Evolutionary conservation across 92 coral and sea anemone species (phyloP), one percentile per base, ranked within the genome.

Genomic region (Phenganax marumi): DNA sequence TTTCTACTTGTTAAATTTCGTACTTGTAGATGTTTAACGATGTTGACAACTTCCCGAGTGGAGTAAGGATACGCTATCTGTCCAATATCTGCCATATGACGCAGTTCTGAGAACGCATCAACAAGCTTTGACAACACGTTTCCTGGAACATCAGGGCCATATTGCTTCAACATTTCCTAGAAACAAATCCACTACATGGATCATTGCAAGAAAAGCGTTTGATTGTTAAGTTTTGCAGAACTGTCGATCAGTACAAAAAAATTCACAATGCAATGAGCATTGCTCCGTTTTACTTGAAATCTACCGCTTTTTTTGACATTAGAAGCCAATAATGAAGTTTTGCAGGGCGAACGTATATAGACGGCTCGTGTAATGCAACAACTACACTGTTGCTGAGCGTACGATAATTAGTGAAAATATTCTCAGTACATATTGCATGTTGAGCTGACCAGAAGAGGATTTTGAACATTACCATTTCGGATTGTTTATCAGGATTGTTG

Each of bases 391-490:
- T 5, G 43, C 43, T 33, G 5, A 33, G 5, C 43, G 2, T 33
- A 5, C 43, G 43, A 33, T 33, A 33, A 33, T 2, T 33, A 1
- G 43, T 33, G 43, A 33, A 33, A 33, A 33, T 33, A 33, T 33
- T 33, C 2, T 33, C 43, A 33, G 2, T 33, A 33, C 43, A 33
- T 33, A 33, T 33, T 33, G 43, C 43, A 33, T 33, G 43, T 33
- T 33, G 43, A 33, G 43, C 43, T 54, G 19, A 25, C 48, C 18
- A 16, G 4, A 13, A 70, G 43, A 33, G 39, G 50, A 93, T n/a
- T n/a, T n/a, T n/a, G n/a, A n/a, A n/a, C n/a, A n/a, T 87, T 77
- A 95, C 98, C 98, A 95, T 92, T 87, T 95, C 98, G 17, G 98
- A 95, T 70, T 87, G 87, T 70, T 90, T 92, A 87, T 92, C 97